Conservation (phyloP, 2,797 vertebrate species). For the Euthynnus affinis region DNA sequence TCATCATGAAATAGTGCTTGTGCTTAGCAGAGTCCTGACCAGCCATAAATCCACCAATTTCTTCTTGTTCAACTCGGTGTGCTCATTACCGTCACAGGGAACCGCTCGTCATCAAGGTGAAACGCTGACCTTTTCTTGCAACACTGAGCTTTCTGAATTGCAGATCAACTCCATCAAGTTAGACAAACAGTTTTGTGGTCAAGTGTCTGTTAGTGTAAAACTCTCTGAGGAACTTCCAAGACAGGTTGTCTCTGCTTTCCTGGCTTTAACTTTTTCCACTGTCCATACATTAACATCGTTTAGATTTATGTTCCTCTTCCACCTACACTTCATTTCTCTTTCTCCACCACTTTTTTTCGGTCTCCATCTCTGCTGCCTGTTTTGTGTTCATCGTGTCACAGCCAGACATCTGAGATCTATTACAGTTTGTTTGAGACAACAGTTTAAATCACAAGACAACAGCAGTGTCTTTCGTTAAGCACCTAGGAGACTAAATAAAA, state of each 20-base stretch:
- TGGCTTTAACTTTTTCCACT: not conserved
- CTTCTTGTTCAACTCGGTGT: not conserved
- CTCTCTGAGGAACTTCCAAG: not conserved
- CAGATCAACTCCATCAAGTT: not conserved
- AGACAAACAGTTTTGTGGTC: not conserved
- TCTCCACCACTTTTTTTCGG: not conserved
- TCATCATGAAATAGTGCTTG: not conserved
- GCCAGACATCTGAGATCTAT: constrained; percentile 45
- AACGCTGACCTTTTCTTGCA: not conserved
- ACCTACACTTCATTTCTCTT: not conserved
- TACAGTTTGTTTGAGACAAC: constrained; percentile 23
- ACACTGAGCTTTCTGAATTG: not conserved
- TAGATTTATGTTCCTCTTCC: not conserved
- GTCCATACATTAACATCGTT: not conserved
- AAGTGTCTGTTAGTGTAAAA: not conserved
- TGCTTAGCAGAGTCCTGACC: not conserved
- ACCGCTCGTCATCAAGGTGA: not conserved
- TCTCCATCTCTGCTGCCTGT: not conserved
- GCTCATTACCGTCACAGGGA: constrained; percentile 5
- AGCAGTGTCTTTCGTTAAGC: not conserved
- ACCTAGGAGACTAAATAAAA: constrained; percentile 18
- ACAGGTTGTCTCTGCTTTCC: not conserved
- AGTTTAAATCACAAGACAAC: constrained; percentile 16
- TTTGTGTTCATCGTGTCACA: not conserved
- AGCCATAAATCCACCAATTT: not conserved